Conservation (phyloP, 2,797 vertebrate species). For the Clangula hyemalis region DNA sequence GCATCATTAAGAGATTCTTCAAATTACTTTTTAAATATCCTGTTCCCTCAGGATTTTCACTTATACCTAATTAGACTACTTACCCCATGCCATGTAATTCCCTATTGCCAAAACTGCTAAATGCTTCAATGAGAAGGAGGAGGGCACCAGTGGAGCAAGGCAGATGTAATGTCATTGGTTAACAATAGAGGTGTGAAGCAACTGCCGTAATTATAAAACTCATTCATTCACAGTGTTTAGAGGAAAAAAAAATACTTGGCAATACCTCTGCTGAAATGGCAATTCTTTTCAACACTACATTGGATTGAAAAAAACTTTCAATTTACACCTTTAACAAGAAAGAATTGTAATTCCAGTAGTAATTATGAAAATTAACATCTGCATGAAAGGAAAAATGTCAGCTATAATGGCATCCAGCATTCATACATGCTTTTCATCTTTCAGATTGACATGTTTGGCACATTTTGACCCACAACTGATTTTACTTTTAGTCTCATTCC, state of each 20-base stretch:
- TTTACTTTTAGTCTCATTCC: constrained; percentile 10
- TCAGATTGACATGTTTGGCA: neutral
- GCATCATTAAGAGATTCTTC: constrained; percentile 82
- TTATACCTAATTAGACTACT: constrained; percentile 85
- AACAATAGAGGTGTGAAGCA: constrained; percentile 87
- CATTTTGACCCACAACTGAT: neutral
- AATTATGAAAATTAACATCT: constrained; percentile 62
- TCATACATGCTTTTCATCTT: neutral
- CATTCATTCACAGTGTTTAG: constrained; percentile 80
- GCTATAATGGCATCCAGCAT: constrained; percentile 5
- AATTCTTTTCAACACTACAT: constrained; percentile 65
- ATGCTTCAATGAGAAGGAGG: constrained; percentile 81
- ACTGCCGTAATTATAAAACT: constrained; percentile 83
- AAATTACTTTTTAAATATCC: constrained; percentile 82
- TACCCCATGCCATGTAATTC: constrained; percentile 83
- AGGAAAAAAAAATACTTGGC: constrained; percentile 58
- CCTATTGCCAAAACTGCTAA: constrained; percentile 85
- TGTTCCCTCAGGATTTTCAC: constrained; percentile 82
- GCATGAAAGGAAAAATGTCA: constrained; percentile 13
- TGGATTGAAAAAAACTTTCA: constrained; percentile 65
- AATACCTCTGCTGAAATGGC: constrained; percentile 67
- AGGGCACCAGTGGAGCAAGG: constrained; percentile 80
- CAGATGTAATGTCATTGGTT: constrained; percentile 85
- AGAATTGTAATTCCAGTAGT: constrained; percentile 59
- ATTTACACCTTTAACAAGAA: constrained; percentile 62